Percentiles rank a stretch among this genome's conserved stretches.
phyloP scores from a whole-genome alignment of 2,113 vertebrate genomes.

The Cyprinus carpio region DNA sequence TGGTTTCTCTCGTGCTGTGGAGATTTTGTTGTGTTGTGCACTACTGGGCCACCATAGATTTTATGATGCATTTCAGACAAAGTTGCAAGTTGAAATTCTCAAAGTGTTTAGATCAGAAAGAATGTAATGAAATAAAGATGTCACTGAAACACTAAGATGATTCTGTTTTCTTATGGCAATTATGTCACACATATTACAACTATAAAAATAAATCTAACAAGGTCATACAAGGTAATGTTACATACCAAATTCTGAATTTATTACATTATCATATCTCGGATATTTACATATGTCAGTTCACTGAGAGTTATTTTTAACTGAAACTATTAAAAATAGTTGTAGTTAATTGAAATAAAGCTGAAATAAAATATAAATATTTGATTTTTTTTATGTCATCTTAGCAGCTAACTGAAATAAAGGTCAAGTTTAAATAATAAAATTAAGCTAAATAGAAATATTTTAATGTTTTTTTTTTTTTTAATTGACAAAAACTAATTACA shows the following conservation, averaged over 20 bases:
- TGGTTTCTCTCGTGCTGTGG: too few relatives aligned
- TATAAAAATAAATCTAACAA: too few relatives aligned
- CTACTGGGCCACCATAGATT: not conserved
- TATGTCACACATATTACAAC: too few relatives aligned
- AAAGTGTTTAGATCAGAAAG: too few relatives aligned
- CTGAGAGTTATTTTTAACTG: not conserved
- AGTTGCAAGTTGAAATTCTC: not conserved
- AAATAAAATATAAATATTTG: not conserved
- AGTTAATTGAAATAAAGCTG: not conserved
- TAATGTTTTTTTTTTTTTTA: too few relatives aligned
- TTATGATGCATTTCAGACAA: not conserved
- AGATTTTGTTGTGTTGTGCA: too few relatives aligned
- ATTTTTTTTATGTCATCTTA: not conserved
- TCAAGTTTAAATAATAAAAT: not conserved
- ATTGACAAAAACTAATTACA: too few relatives aligned
- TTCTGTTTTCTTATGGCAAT: too few relatives aligned
- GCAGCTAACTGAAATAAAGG: not conserved
- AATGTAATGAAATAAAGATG: not conserved
- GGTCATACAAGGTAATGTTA: too few relatives aligned
- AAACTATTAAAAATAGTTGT: too few relatives aligned
- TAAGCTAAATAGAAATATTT: not conserved
- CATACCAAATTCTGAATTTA: too few relatives aligned
- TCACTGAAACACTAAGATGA: not conserved
- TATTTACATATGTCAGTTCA: not conserved
- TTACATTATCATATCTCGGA: not conserved